Evolutionary conservation across 2,888 invertebrate genomes (phyloP), one percentile per base, ranked within the genome.

Genomic region (Thalpophila matura): DNA sequence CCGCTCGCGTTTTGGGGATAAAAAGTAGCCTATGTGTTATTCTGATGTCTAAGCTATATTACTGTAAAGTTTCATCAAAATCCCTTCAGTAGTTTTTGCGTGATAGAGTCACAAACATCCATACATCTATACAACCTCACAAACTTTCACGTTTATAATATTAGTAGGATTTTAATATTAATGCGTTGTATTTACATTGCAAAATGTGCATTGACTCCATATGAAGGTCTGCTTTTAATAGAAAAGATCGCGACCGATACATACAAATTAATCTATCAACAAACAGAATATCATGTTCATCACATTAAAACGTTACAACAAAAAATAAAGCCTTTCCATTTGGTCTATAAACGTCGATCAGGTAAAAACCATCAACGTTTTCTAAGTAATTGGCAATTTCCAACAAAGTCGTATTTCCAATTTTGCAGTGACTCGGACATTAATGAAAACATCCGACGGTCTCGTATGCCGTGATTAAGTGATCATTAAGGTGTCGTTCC

Each of bases 401-500:
- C 67, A 72, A 77, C 77, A 79, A 82, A 77, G 75, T 74, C 80
- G 70, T 70, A 82, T 80, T 80, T 72, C 68, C 74, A 81, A 78
- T 78, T 81, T 83, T 56, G 73, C 71, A 43, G 63, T 75, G 60
- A 77, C 80, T 72, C 65, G 63, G 74, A 69, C 74, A 80, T 82
- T 85, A 85, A 87, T 87, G 84, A 84, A 87, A 86, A 82, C 82
- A 80, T 87, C 86, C 72, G 73, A 71, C 79, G 58, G 51, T 61
- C 56, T 49, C 75, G 78, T 72, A 64, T 46, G 74, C 72, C 58
- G 84, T 89, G 88, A 91, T 91, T 89, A 89, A 90, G 89, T 81
- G 87, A 86, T 90, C 89, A 87, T 91, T 89, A 90, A 85, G 81
- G 87, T 85, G 86, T 87, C 77, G 83, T 88, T 89, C 86, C 83